These are phyloP conservation scores for Orthosia cruda DNA, from an alignment of 2,888 invertebrate species.

Conservation along the genomic window DNA sequence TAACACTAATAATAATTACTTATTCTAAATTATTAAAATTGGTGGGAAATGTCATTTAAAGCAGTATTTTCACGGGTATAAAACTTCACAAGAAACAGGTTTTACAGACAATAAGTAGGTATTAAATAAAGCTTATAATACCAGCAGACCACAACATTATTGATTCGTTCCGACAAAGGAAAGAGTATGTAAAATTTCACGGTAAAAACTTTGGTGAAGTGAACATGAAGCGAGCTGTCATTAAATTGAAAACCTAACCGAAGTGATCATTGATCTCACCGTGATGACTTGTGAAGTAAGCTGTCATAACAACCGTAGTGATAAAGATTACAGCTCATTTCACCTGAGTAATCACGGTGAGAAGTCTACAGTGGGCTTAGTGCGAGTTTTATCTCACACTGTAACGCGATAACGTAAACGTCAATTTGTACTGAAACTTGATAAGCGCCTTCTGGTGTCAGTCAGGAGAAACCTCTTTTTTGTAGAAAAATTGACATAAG, in stretches of 20 bases:
- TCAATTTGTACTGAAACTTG: no score
- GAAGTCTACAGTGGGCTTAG: no score
- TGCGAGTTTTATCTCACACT: no score
- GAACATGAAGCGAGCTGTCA: background rate
- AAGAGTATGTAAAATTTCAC: background rate
- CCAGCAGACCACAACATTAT: conserved; percentile 12
- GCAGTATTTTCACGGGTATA: conserved; percentile 47
- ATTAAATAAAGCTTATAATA: conserved; percentile 45
- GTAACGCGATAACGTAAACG: no score
- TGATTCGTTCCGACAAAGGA: conserved; percentile 1
- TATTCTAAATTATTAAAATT: conserved; percentile 45
- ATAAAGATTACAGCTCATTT: no score
- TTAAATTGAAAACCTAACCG: background rate
- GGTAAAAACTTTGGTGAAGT: background rate
- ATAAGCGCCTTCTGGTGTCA: no score
- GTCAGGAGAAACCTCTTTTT: no score
- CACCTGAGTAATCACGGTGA: no score
- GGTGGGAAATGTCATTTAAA: conserved; percentile 64
- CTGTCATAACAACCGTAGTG: no score
- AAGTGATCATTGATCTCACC: no score
- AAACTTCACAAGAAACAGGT: conserved; percentile 28
- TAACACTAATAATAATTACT: conserved; percentile 5
- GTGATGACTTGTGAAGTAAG: no score
- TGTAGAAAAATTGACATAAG: no score
- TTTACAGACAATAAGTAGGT: background rate